Conservation (phyloP, 1,140 invertebrate genomes). For the Camponotus vicinus region DNA sequence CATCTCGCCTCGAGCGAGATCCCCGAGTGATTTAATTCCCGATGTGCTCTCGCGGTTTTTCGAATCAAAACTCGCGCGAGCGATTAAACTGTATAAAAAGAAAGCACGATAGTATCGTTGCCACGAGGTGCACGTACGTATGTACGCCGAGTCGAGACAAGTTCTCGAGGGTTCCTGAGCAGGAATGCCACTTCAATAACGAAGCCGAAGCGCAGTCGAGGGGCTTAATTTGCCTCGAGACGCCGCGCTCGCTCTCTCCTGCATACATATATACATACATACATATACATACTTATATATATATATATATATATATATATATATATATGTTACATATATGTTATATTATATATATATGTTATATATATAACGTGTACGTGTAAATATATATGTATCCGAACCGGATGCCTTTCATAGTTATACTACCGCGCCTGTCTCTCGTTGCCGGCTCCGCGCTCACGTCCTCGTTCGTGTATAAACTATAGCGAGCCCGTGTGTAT, state of each 20-base stretch:
- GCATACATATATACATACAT: not conserved
- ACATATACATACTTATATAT: not conserved
- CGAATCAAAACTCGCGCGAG: slow-evolving; percentile 24
- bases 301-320: not conserved
- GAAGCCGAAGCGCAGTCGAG: slow-evolving; percentile 72
- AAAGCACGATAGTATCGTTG: slow-evolving; percentile 50
- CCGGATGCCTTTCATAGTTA: slow-evolving; percentile 59
- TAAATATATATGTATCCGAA: slow-evolving; percentile 2
- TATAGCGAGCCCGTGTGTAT: slow-evolving; percentile 15
- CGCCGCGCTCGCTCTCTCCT: slow-evolving; percentile 49
- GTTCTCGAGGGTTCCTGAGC: slow-evolving; percentile 67
- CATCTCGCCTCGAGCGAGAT: not conserved
- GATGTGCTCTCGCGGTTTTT: not conserved
- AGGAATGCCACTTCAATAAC: slow-evolving; percentile 75
- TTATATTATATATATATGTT: not conserved
- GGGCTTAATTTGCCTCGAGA: slow-evolving; percentile 74
- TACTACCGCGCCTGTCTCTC: not conserved
- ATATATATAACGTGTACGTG: not conserved
- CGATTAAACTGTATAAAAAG: slow-evolving; percentile 67
- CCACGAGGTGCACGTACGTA: slow-evolving; percentile 49
- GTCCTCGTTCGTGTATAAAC: slow-evolving; percentile 40
- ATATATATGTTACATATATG: not conserved
- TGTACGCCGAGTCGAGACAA: slow-evolving; percentile 44
- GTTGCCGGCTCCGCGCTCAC: slow-evolving; percentile 17
- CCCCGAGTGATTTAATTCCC: slow-evolving; percentile 12